Percentiles rank a stretch among this genome's conserved stretches.
These are phyloP conservation scores for Nephrotoma guestfalica DNA, from an alignment of 2,888 invertebrate species.

Conservation along the genomic window DNA sequence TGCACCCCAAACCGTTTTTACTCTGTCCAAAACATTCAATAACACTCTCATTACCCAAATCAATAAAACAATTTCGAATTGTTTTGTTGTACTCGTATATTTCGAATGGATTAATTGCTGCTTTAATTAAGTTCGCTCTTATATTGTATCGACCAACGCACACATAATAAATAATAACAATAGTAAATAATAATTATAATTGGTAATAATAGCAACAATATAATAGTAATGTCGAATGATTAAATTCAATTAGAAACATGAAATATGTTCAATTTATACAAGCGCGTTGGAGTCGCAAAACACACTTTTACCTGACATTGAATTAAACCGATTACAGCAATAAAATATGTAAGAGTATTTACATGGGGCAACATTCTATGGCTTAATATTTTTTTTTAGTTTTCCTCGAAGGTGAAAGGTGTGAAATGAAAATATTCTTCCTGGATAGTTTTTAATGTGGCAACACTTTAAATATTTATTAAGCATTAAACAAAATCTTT, in stretches of 20 bases:
- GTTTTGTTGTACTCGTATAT: background rate
- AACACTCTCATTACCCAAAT: background rate
- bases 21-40: background rate
- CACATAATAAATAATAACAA: background rate
- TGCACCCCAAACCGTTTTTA: background rate
- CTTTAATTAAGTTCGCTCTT: background rate
- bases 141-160: background rate
- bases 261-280: background rate
- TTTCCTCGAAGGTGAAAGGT: background rate
- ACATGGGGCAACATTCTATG: background rate
- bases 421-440: background rate
- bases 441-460: background rate
- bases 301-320: background rate
- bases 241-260: background rate
- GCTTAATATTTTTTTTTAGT: background rate
- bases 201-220: background rate
- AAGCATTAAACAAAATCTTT: no score
- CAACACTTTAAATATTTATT: background rate
- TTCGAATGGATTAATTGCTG: background rate
- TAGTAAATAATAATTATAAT: background rate
- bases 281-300: background rate
- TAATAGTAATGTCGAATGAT: background rate
- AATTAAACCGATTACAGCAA: background rate
- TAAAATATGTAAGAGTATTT: background rate
- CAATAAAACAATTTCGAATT: background rate